Percentiles rank a stretch among this genome's conserved stretches.
Conservation (phyloP, 64 coral and sea anemone genomes). For the Catalaphyllia jardinei region DNA sequence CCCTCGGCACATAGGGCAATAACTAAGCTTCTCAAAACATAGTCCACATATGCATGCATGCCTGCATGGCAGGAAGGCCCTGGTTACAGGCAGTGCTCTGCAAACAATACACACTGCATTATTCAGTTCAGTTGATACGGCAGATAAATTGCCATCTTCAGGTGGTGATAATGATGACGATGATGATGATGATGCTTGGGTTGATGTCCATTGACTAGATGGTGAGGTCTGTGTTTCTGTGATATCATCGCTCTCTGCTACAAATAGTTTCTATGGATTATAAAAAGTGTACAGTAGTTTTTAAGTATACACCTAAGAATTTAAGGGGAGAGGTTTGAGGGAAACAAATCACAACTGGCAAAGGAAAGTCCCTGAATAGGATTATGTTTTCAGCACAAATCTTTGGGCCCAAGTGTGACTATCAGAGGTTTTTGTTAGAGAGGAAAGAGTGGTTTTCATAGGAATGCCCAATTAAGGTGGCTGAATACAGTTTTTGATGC, state of each 20-base stretch:
- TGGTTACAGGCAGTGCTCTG: constrained; percentile 72
- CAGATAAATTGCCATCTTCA: not conserved
- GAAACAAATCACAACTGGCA: too few species aligned
- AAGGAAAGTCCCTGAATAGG: too few species aligned
- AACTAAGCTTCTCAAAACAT: constrained; percentile 66
- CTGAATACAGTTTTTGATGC: too few species aligned
- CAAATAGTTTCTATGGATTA: constrained; percentile 83
- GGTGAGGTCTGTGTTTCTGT: not conserved
- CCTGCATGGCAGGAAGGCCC: constrained; percentile 86
- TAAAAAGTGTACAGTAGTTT: not conserved
- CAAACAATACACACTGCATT: constrained; percentile 84
- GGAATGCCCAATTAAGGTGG: too few species aligned
- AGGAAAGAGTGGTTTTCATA: too few species aligned
- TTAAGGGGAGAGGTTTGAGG: not conserved
- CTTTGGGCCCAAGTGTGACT: too few species aligned
- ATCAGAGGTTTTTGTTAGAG: too few species aligned
- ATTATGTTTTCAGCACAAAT: too few species aligned
- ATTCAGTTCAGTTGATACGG: not conserved
- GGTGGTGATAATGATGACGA: not conserved
- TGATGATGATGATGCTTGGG: not conserved
- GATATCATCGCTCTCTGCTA: constrained; percentile 53
- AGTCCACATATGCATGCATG: constrained; percentile 88
- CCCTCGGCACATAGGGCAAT: constrained; percentile 87
- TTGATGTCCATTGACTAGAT: not conserved
- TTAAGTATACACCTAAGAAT: not conserved